Evolutionary conservation across 92 coral and sea anemone genomes (phyloP).

Genomic region (Desmophyllum pertusum): DNA sequence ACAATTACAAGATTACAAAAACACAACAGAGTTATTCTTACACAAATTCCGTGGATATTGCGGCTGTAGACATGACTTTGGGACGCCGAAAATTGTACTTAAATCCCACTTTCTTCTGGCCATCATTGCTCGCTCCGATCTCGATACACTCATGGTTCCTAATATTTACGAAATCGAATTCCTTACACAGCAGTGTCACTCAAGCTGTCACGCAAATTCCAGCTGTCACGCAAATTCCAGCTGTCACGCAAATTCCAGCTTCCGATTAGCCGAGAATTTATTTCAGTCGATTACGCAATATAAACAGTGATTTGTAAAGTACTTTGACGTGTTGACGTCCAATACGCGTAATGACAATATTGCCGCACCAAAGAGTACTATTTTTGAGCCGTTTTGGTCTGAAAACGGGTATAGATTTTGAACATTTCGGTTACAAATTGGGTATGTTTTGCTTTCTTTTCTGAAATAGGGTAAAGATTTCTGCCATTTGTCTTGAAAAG

Average conservation of each 20-base stretch:
- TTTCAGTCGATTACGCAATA: conserved; percentile 22
- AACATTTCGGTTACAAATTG: too few relatives aligned
- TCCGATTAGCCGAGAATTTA: background rate
- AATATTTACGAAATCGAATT: background rate
- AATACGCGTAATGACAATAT: background rate
- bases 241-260: conserved; percentile 21
- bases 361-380: too few relatives aligned
- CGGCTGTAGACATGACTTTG: conserved; percentile 30
- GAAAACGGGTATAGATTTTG: too few relatives aligned
- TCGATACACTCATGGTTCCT: background rate
- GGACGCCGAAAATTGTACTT: conserved; percentile 30
- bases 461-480: too few relatives aligned
- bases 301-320: conserved; percentile 4
- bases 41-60: conserved; percentile 18
- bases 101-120: conserved; percentile 37
- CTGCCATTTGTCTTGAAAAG: too few relatives aligned
- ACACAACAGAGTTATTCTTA: background rate
- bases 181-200: background rate
- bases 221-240: conserved; percentile 22
- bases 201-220: conserved; percentile 20
- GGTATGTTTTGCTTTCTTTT: too few relatives aligned
- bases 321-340: background rate
- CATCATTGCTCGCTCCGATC: background rate
- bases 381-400: too few relatives aligned
- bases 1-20: background rate